Evolutionary conservation across 2,888 invertebrate genomes (phyloP).

Genomic region (Troides oblongomaculatus): DNA sequence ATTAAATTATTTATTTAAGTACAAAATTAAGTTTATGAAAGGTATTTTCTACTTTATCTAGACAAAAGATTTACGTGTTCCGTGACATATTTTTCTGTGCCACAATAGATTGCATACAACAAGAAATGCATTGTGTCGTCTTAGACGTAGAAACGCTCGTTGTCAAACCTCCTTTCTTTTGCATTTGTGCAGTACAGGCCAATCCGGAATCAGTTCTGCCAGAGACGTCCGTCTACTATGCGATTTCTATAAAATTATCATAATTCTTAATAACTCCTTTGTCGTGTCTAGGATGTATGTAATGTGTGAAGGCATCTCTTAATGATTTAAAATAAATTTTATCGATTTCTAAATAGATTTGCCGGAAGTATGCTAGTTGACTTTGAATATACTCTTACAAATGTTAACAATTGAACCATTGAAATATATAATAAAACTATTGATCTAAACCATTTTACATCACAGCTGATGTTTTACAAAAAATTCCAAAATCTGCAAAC

Average conservation of each 20-base stretch:
- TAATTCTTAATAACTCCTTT: slow-evolving; percentile 49
- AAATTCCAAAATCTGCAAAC: slow-evolving; percentile 74
- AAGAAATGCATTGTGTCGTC: slow-evolving; percentile 72
- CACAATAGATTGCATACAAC: slow-evolving; percentile 62
- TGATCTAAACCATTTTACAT: slow-evolving; percentile 6
- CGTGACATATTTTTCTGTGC: slow-evolving; percentile 57
- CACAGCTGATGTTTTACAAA: slow-evolving; percentile 32
- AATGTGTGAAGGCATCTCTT: neutral
- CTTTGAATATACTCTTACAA: neutral
- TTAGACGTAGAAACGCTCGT: slow-evolving; percentile 55
- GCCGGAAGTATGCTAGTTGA: neutral
- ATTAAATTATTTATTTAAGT: neutral
- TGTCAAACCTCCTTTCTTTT: slow-evolving; percentile 91
- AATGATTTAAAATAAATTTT: neutral
- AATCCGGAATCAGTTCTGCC: slow-evolving; percentile 97
- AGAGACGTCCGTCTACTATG: slow-evolving; percentile 90
- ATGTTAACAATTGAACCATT: neutral
- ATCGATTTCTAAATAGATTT: neutral
- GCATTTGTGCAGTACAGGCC: slow-evolving; percentile 94
- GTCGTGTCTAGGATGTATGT: slow-evolving; percentile 22
- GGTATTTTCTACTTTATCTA: slow-evolving; percentile 44
- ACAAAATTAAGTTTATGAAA: neutral
- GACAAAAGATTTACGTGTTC: slow-evolving; percentile 46
- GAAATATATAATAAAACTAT: neutral
- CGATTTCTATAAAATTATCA: slow-evolving; percentile 77